A percentile compares a stretch with the other conserved stretches of the same genome.
Conservation (phyloP, 2,888 invertebrate species). For the Saturnia pavonia region DNA sequence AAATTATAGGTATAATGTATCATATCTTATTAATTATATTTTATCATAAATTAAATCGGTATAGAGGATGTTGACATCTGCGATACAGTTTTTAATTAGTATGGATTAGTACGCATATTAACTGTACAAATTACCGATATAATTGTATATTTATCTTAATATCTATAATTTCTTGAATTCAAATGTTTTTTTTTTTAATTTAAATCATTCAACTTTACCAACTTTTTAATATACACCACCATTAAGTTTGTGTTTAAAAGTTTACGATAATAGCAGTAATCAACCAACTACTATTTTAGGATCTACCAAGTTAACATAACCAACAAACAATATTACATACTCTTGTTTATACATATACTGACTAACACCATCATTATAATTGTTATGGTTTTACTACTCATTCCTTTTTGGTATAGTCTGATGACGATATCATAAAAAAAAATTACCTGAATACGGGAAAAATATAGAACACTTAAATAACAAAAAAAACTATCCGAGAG, state of each 20-base stretch:
- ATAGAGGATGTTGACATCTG: neutral
- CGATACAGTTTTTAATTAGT: neutral
- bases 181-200: neutral
- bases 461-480: slow-evolving; percentile 5
- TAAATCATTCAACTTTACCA: neutral
- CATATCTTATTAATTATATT: neutral
- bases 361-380: neutral
- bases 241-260: neutral
- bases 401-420: neutral
- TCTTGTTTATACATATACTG: neutral
- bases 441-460: neutral
- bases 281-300: neutral
- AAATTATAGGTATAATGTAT: neutral
- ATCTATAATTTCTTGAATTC: neutral
- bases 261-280: neutral
- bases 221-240: neutral
- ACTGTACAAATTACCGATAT: neutral
- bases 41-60: neutral
- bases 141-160: neutral
- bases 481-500: neutral
- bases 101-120: neutral
- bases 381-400: neutral
- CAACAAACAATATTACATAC: neutral
- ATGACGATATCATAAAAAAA: neutral
- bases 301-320: neutral